Conservation (phyloP, 2,888 invertebrate species). For the Silvanus unidentatus region DNA sequence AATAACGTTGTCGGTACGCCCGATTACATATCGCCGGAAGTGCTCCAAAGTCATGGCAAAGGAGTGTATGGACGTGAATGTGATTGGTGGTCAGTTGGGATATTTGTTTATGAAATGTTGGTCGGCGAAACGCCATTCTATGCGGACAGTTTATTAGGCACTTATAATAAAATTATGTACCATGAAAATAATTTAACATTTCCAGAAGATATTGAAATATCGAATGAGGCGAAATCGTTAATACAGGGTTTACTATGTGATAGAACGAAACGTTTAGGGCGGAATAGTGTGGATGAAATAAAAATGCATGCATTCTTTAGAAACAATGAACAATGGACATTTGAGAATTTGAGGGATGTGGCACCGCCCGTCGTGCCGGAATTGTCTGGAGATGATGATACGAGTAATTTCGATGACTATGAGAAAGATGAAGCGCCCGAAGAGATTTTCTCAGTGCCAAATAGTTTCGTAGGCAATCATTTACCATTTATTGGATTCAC, state of each 20-base stretch:
- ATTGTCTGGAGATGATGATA: constrained; percentile 92
- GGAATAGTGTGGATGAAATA: constrained; percentile 91
- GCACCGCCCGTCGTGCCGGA: constrained; percentile 97
- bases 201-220: constrained; percentile 92
- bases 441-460: constrained; percentile 93
- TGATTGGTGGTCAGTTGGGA: constrained; percentile 99
- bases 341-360: constrained; percentile 88
- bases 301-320: constrained; percentile 91
- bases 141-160: constrained; percentile 93
- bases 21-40: constrained; percentile 99
- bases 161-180: constrained; percentile 99
- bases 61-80: constrained; percentile 91
- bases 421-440: constrained; percentile 89
- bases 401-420: constrained; percentile 96
- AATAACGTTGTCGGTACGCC: constrained; percentile 99
- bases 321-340: constrained; percentile 97
- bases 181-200: constrained; percentile 93
- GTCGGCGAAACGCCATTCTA: constrained; percentile 98
- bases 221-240: constrained; percentile 77
- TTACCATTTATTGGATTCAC: constrained; percentile 89
- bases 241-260: constrained; percentile 94
- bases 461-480: constrained; percentile 97
- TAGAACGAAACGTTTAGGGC: constrained; percentile 70
- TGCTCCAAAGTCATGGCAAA: constrained; percentile 87
- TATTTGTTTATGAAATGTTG: constrained; percentile 98